These are phyloP conservation scores for Tillus elongatus DNA, from an alignment of 2,888 invertebrate species.

Conservation along the genomic window DNA sequence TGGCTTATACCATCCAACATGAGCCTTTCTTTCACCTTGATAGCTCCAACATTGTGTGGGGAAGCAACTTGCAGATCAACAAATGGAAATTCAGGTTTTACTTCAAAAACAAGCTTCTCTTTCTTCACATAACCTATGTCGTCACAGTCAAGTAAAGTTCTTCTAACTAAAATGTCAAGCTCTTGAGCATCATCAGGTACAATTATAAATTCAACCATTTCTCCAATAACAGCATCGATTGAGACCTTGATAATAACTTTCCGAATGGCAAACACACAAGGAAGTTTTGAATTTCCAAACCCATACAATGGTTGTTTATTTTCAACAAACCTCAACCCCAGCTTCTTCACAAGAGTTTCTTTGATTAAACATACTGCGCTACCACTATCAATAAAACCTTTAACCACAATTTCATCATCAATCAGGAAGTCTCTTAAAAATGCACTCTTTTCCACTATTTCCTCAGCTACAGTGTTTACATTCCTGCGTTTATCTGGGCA, in stretches of 20 bases:
- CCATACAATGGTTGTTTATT: slow-evolving; percentile 4
- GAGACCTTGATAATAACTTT: neutral
- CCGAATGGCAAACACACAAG: neutral
- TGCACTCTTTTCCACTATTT: too few species aligned
- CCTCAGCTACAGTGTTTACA: too few species aligned
- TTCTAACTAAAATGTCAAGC: neutral
- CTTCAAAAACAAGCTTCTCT: too few species aligned
- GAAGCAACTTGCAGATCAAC: too few species aligned
- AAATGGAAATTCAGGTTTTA: too few species aligned
- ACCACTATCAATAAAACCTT: slow-evolving; percentile 4
- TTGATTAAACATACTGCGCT: slow-evolving; percentile 7
- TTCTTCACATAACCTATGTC: too few species aligned
- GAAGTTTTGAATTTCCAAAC: neutral
- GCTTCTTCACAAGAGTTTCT: neutral
- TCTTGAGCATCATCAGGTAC: neutral
- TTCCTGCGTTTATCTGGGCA: too few species aligned
- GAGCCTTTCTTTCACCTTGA: too few species aligned
- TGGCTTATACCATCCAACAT: too few species aligned
- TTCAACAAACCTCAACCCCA: neutral
- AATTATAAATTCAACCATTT: neutral
- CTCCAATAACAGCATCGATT: neutral
- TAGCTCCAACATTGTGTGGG: too few species aligned
- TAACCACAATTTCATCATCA: neutral
- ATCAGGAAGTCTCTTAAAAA: too few species aligned
- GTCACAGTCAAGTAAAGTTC: neutral